Evolutionary conservation across 1,140 invertebrate species (phyloP).

Genomic region (Listronotus oregonensis): DNA sequence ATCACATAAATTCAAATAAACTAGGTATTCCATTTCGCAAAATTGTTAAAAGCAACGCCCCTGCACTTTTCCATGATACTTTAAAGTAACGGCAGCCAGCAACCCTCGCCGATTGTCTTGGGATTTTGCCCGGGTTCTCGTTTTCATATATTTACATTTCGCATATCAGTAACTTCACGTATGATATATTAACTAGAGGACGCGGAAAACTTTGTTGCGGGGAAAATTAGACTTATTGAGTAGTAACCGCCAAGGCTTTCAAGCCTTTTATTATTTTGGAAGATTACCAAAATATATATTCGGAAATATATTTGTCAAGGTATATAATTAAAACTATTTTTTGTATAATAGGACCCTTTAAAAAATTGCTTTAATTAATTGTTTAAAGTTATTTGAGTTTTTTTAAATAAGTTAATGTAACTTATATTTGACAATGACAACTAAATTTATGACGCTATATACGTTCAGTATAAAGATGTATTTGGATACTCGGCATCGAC

Average conservation of each 20-base stretch:
- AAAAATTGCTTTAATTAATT: too few relatives aligned
- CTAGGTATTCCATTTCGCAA: slow-evolving; percentile 14
- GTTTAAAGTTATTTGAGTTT: too few relatives aligned
- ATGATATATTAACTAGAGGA: slow-evolving; percentile 17
- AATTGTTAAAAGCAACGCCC: background rate
- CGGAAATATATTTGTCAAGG: too few relatives aligned
- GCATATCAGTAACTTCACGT: slow-evolving; percentile 26
- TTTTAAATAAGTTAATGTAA: too few relatives aligned
- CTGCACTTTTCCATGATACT: background rate
- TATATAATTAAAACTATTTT: too few relatives aligned
- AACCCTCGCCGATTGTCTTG: slow-evolving; percentile 13
- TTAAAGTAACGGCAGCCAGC: slow-evolving; percentile 12
- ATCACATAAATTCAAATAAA: slow-evolving; percentile 17
- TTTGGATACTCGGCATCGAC: too few relatives aligned
- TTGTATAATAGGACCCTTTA: too few relatives aligned
- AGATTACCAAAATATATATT: too few relatives aligned
- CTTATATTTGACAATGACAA: too few relatives aligned
- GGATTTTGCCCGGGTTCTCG: slow-evolving; percentile 13
- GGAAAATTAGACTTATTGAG: slow-evolving; percentile 6
- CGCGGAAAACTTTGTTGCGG: slow-evolving; percentile 1
- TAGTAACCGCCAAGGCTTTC: background rate
- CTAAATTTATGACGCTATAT: too few relatives aligned
- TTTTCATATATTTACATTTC: slow-evolving; percentile 36
- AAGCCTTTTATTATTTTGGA: too few relatives aligned
- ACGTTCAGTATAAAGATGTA: too few relatives aligned